Conservation (phyloP, 2,888 invertebrate species). For the Eupithecia abbreviata region DNA sequence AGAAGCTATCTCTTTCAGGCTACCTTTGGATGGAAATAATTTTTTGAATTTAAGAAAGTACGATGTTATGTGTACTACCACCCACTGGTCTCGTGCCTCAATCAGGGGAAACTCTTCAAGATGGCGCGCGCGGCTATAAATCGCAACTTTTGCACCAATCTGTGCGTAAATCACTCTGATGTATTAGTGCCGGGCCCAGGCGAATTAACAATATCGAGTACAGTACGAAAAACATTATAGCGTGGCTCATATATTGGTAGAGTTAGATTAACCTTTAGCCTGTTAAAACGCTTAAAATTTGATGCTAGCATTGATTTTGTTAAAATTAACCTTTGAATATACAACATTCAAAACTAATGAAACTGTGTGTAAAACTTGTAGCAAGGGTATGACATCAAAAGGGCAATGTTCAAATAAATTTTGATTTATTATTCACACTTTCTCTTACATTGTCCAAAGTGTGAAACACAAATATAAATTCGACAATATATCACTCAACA, state of each 20-base stretch:
- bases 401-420: slow-evolving; percentile 27
- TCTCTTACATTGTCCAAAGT: slow-evolving; percentile 39
- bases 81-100: slow-evolving; percentile 21
- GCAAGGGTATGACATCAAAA: slow-evolving; percentile 22
- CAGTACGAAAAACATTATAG: slow-evolving; percentile 24
- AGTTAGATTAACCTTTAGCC: neutral
- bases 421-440: slow-evolving; percentile 35
- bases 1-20: too few relatives aligned
- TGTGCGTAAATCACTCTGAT: slow-evolving; percentile 64
- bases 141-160: slow-evolving; percentile 59
- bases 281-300: neutral
- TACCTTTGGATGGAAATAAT: too few relatives aligned
- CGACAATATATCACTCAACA: slow-evolving; percentile 63
- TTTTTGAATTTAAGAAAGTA: too few relatives aligned
- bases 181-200: slow-evolving; percentile 57
- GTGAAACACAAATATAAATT: slow-evolving; percentile 62
- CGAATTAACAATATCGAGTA: slow-evolving; percentile 66
- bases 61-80: neutral
- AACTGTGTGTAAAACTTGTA: neutral
- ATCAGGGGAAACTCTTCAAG: slow-evolving; percentile 42
- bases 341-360: neutral
- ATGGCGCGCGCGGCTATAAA: slow-evolving; percentile 54
- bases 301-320: neutral
- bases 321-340: neutral
- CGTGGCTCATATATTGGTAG: neutral